Conservation (phyloP, 2,113 vertebrate genomes). For the Melanocharis versteri region DNA sequence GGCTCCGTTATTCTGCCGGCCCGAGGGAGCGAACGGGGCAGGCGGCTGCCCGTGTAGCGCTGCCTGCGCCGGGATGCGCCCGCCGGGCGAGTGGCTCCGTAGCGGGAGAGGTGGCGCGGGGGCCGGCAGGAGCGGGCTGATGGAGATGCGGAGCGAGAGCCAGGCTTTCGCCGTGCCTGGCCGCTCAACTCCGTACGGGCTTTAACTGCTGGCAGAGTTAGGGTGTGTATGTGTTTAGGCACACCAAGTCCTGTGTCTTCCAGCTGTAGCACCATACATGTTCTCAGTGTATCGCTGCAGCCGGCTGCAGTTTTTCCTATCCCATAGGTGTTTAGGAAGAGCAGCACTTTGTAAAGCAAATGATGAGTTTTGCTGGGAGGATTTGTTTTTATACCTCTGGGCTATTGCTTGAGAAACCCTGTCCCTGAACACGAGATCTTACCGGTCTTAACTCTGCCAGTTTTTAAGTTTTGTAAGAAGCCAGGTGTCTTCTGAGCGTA, state of each 20-base stretch:
- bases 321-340: neutral
- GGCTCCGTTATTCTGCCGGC: neutral
- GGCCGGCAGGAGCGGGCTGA: neutral
- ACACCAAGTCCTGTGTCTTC: neutral
- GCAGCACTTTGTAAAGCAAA: neutral
- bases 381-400: neutral
- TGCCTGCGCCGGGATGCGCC: neutral
- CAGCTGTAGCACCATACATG: accelerated
- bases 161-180: neutral
- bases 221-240: no score
- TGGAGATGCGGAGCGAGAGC: neutral
- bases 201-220: neutral
- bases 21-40: neutral
- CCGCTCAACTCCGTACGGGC: neutral
- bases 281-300: neutral
- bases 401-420: neutral
- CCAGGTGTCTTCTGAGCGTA: neutral
- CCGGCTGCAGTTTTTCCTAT: neutral
- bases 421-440: no score
- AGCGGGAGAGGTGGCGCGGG: neutral
- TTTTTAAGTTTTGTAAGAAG: neutral
- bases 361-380: neutral
- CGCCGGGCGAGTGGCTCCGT: accelerated
- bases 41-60: neutral
- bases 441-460: neutral